These are phyloP conservation scores for Myotis planiceps DNA, from an alignment of 2,797 vertebrate genomes.

Conservation along the genomic window DNA sequence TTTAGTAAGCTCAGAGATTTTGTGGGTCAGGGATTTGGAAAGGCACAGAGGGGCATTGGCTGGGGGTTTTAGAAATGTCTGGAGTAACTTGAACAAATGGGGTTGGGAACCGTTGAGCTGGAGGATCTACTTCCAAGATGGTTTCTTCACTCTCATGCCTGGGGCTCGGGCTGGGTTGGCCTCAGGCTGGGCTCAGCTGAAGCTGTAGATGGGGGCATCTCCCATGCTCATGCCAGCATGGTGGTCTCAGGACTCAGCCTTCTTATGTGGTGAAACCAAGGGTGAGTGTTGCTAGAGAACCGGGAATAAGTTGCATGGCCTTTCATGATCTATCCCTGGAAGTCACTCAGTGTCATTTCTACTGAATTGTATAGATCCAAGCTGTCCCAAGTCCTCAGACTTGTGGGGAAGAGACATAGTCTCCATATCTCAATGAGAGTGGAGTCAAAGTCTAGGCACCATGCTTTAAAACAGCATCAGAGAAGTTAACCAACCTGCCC, in stretches of 20 bases:
- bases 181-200: not conserved
- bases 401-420: not conserved
- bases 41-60: too few species aligned
- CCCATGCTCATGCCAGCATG: accelerated
- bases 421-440: not conserved
- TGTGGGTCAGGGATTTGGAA: not conserved
- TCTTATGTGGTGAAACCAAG: not conserved
- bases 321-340: not conserved
- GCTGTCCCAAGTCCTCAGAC: not conserved
- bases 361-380: not conserved
- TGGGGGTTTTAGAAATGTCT: not conserved
- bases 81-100: not conserved
- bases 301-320: too few species aligned
- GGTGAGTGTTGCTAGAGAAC: not conserved
- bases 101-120: not conserved
- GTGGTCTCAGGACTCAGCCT: not conserved
- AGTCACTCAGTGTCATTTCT: not conserved
- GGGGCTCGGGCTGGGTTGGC: not conserved
- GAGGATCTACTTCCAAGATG: not conserved
- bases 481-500: not conserved
- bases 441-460: not conserved
- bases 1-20: not conserved
- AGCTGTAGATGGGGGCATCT: not conserved
- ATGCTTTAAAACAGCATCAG: not conserved
- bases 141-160: not conserved